A percentile compares a stretch with the other conserved stretches of the same genome.
phyloP scores from a whole-genome alignment of 2,113 vertebrate species.

The Zingel zingel region DNA sequence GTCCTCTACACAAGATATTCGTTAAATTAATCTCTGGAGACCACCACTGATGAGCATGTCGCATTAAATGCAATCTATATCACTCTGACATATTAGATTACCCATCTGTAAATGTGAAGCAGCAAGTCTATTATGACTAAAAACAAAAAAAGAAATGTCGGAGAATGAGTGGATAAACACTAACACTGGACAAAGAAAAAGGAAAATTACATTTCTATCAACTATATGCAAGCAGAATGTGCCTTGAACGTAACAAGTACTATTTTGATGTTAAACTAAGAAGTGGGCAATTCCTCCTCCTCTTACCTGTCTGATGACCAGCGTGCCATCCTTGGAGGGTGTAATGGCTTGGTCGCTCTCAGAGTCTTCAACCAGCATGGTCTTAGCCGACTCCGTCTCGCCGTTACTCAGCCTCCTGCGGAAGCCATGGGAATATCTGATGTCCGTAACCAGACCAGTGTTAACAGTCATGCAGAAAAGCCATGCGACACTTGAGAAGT shows the following conservation, averaged over 20 bases:
- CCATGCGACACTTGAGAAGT: constrained; percentile 28
- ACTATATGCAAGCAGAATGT: not conserved
- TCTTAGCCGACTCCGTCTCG: constrained; percentile 95
- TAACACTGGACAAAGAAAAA: not conserved
- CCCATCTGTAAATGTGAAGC: constrained; percentile 1
- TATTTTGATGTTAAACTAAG: not conserved
- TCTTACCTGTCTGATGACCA: constrained; percentile 96
- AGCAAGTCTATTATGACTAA: not conserved
- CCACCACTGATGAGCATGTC: not conserved
- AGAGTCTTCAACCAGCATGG: constrained; percentile 94
- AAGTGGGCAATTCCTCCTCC: not conserved
- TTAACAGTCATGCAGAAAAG: constrained; percentile 60
- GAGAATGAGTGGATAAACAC: constrained; percentile 29
- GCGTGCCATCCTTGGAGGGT: constrained; percentile 96
- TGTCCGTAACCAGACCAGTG: constrained; percentile 57
- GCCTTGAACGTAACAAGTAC: not conserved
- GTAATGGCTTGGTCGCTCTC: constrained; percentile 92
- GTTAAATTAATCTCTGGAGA: not conserved
- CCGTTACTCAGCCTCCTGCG: constrained; percentile 95
- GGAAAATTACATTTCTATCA: not conserved
- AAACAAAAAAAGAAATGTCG: constrained; percentile 10
- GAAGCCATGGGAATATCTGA: constrained; percentile 68
- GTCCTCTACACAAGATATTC: not conserved
- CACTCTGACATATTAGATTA: not conserved
- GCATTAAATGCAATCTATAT: not conserved